These are phyloP conservation scores for Yoshiicerus persimilis DNA, from an alignment of 1,140 invertebrate genomes.

Conservation along the genomic window DNA sequence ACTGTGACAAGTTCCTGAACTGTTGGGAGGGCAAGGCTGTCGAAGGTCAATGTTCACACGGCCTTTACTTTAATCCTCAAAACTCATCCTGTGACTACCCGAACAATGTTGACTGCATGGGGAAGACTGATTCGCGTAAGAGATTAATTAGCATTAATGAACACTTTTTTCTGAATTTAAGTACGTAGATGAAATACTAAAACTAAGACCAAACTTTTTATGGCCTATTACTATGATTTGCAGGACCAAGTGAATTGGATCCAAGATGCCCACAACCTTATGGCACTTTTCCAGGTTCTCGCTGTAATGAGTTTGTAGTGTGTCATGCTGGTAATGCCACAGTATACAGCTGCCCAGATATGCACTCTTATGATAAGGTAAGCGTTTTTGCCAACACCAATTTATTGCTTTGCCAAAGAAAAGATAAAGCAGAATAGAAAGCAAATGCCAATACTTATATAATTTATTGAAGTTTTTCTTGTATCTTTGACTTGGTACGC, in stretches of 20 bases:
- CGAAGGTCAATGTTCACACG: constrained; percentile 34
- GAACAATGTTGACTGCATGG: constrained; percentile 39
- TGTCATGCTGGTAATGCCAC: constrained; percentile 42
- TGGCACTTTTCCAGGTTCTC: constrained; percentile 28
- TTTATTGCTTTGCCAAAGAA: neutral
- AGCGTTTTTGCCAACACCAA: neutral
- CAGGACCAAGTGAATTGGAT: neutral
- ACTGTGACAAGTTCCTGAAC: constrained; percentile 42
- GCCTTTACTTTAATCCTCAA: constrained; percentile 41
- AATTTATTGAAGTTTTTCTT: too few species aligned
- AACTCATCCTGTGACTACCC: constrained; percentile 40
- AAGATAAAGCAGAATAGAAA: too few species aligned
- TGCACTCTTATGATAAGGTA: constrained; percentile 25
- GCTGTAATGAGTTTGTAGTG: constrained; percentile 38
- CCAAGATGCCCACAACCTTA: constrained; percentile 12
- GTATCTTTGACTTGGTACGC: too few species aligned
- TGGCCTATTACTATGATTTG: neutral
- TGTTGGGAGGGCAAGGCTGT: constrained; percentile 38
- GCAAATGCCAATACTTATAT: too few species aligned
- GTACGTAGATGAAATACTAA: too few species aligned
- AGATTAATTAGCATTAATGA: neutral
- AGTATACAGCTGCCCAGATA: constrained; percentile 29
- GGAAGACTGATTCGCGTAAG: constrained; percentile 36
- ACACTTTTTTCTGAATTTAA: neutral
- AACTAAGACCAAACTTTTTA: too few species aligned